Evolutionary conservation across 64 coral and sea anemone genomes (phyloP).

Genomic region (Orbicella faveolata): DNA sequence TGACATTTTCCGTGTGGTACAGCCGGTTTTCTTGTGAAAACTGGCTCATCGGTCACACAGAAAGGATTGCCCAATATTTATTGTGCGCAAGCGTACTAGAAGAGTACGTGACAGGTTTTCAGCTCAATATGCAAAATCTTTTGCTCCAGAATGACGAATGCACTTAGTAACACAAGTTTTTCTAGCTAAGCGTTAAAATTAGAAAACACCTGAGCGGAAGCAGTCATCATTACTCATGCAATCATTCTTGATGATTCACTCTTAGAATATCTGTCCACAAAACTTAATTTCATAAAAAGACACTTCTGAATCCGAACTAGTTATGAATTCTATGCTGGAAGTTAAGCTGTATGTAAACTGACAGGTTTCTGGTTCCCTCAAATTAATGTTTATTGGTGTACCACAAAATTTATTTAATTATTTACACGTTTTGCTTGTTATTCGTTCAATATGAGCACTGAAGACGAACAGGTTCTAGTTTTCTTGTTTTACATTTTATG

Average conservation of each 20-base stretch:
- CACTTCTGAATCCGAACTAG: neutral
- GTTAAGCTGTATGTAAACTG: constrained; percentile 8
- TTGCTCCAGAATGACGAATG: neutral
- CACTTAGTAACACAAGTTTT: constrained; percentile 27
- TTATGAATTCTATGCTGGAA: neutral
- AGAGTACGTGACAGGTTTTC: constrained; percentile 44
- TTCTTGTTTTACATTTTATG: neutral
- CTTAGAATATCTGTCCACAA: neutral
- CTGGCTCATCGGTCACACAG: neutral
- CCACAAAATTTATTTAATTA: constrained; percentile 32
- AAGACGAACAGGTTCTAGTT: neutral
- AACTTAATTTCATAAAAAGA: neutral
- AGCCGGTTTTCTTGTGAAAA: constrained; percentile 30
- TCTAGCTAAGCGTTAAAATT: constrained; percentile 19
- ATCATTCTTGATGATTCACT: neutral
- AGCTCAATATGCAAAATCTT: constrained; percentile 35
- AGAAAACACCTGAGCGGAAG: neutral
- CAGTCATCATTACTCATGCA: neutral
- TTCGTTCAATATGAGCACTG: neutral
- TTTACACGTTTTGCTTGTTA: constrained; percentile 4
- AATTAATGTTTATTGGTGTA: neutral
- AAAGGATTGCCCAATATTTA: constrained; percentile 19
- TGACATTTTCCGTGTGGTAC: neutral
- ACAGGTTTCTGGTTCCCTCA: neutral
- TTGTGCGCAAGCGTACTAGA: constrained; percentile 27